Percentiles rank a stretch among this genome's conserved stretches.
Conservation (phyloP, 2,797 vertebrate species). For the Galaxias olidus region DNA sequence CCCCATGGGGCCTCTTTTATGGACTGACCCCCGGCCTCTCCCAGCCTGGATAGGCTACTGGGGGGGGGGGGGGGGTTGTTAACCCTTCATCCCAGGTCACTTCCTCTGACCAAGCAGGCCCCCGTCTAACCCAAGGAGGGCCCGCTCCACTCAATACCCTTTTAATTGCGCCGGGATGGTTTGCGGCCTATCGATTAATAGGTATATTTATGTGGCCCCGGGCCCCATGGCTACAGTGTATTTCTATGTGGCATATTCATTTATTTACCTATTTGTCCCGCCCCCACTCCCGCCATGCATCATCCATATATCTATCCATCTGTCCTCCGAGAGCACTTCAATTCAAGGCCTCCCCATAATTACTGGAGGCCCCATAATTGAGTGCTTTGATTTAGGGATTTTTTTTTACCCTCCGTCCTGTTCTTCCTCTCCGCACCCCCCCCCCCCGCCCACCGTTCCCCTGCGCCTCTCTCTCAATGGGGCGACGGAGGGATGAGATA, state of each 20-base stretch:
- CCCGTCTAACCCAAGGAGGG: constrained; percentile 22
- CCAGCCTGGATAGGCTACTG: constrained; percentile 53
- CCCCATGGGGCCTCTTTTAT: constrained; percentile 69
- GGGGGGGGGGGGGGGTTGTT: constrained; percentile 63
- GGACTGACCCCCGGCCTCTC: constrained; percentile 65
- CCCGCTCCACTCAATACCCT: constrained; percentile 71
- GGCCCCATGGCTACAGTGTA: constrained; percentile 73
- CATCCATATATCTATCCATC: constrained; percentile 76
- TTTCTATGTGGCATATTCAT: constrained; percentile 81
- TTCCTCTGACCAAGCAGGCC: constrained; percentile 48
- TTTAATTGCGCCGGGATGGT: constrained; percentile 79
- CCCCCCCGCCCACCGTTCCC: constrained; percentile 60
- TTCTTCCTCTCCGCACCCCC: not conserved
- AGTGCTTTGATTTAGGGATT: constrained; percentile 81
- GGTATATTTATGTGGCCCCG: constrained; percentile 73
- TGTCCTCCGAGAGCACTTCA: constrained; percentile 76
- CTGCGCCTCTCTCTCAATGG: constrained; percentile 66
- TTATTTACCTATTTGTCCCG: constrained; percentile 79
- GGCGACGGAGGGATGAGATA: constrained; percentile 77
- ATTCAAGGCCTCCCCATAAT: constrained; percentile 77
- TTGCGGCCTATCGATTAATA: constrained; percentile 79
- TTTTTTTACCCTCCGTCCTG: constrained; percentile 51
- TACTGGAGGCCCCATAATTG: constrained; percentile 79
- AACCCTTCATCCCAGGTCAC: constrained; percentile 46
- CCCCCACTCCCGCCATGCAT: constrained; percentile 53